These are phyloP conservation scores for Xiphophorus birchmanni DNA, from an alignment of 2,797 vertebrate species.

Conservation along the genomic window DNA sequence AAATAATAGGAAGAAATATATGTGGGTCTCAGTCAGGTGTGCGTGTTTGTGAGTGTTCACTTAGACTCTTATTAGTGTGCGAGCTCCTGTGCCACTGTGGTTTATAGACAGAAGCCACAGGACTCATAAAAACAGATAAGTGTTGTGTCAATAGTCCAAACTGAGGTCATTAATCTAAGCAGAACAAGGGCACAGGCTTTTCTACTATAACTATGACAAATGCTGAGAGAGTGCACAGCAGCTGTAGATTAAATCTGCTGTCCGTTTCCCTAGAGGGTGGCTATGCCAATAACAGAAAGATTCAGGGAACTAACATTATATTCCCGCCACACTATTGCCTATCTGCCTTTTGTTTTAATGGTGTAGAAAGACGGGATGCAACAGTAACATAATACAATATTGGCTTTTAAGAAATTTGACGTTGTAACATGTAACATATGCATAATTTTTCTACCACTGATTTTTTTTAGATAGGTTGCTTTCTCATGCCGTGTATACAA, in stretches of 20 bases:
- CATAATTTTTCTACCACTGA: not conserved
- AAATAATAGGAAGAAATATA: not conserved
- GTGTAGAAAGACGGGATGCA: not conserved
- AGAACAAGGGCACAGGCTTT: slow-evolving; percentile 49
- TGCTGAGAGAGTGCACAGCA: slow-evolving; percentile 1
- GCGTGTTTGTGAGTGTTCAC: not conserved
- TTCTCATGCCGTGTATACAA: not conserved
- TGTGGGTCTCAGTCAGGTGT: slow-evolving; percentile 10
- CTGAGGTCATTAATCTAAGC: slow-evolving; percentile 74
- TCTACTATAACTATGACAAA: slow-evolving; percentile 47
- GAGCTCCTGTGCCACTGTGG: slow-evolving; percentile 41
- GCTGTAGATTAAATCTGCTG: slow-evolving; percentile 52
- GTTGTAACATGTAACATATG: not conserved
- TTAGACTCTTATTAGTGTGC: slow-evolving; percentile 14
- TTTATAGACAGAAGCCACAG: slow-evolving; percentile 69
- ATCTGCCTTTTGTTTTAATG: not conserved
- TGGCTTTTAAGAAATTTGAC: not conserved
- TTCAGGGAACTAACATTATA: slow-evolving; percentile 47
- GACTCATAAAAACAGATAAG: slow-evolving; percentile 80
- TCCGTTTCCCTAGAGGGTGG: slow-evolving; percentile 60
- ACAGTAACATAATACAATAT: not conserved
- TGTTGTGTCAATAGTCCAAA: slow-evolving; percentile 81
- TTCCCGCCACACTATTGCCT: not conserved
- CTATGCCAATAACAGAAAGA: slow-evolving; percentile 49
- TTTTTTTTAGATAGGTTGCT: not conserved